These are phyloP conservation scores for Acrocephalus kingi DNA, from an alignment of 2,113 vertebrate genomes.

Conservation along the genomic window DNA sequence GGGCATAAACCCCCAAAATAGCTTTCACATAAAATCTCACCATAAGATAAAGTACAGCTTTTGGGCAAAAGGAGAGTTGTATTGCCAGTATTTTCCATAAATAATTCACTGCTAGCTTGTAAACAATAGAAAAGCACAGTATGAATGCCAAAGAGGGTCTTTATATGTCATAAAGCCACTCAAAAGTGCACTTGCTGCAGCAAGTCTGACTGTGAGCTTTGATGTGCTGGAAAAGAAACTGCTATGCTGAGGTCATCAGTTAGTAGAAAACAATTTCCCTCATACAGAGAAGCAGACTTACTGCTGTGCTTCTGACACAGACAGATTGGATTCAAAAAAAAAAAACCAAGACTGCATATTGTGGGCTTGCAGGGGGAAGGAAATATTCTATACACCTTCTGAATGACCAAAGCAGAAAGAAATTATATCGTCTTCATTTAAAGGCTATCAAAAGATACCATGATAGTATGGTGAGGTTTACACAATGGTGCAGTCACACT, in stretches of 20 bases:
- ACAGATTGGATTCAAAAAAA: constrained; percentile 65
- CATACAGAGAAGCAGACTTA: constrained; percentile 75
- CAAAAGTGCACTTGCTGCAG: constrained; percentile 76
- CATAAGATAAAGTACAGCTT: constrained; percentile 67
- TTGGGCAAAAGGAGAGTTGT: constrained; percentile 39
- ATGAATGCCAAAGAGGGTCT: constrained; percentile 77
- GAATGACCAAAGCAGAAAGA: constrained; percentile 60
- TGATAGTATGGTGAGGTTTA: neutral
- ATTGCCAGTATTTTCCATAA: constrained; percentile 71
- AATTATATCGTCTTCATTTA: constrained; percentile 48
- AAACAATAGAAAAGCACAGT: constrained; percentile 76
- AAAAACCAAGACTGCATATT: constrained; percentile 65
- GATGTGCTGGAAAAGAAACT: constrained; percentile 79
- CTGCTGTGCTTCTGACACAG: constrained; percentile 76
- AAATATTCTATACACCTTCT: constrained; percentile 50
- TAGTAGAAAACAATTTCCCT: constrained; percentile 83
- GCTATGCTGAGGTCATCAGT: constrained; percentile 81
- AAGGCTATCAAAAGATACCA: constrained; percentile 22
- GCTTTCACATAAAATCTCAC: constrained; percentile 64
- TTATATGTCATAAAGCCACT: constrained; percentile 79
- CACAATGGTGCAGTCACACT: neutral
- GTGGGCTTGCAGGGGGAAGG: constrained; percentile 27
- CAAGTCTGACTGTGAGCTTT: constrained; percentile 79
- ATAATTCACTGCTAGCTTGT: constrained; percentile 78
- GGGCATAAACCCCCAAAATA: constrained; percentile 29